Evolutionary conservation across 2,888 invertebrate genomes (phyloP).

Genomic region (Scaptomyza flava): DNA sequence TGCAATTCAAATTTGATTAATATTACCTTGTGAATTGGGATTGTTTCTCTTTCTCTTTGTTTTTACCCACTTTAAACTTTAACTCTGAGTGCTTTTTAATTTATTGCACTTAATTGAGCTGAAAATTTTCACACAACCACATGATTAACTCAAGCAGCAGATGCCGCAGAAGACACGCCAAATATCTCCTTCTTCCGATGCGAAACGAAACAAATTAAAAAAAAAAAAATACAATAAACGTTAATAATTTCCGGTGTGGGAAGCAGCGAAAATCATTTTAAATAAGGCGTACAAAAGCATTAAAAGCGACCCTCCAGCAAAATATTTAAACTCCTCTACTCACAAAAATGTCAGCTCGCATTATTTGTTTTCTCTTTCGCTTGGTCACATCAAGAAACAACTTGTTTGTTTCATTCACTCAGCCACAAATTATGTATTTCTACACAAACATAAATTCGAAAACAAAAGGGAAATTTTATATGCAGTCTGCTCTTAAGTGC

Average conservation of each 20-base stretch:
- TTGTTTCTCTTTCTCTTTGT: neutral
- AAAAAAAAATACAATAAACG: constrained; percentile 56
- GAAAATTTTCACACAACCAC: constrained; percentile 42
- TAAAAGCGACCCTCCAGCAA: constrained; percentile 30
- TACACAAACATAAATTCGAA: neutral
- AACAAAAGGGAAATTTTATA: constrained; percentile 7
- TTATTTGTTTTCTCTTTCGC: constrained; percentile 56
- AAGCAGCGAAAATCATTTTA: constrained; percentile 70
- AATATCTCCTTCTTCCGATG: constrained; percentile 25
- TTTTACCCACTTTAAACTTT: constrained; percentile 15
- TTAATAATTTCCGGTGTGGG: constrained; percentile 64
- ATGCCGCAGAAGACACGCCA: constrained; percentile 37
- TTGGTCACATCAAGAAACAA: constrained; percentile 39
- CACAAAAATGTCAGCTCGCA: constrained; percentile 42
- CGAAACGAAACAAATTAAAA: neutral
- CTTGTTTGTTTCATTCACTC: constrained; percentile 57
- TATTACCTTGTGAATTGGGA: constrained; percentile 4
- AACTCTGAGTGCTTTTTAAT: constrained; percentile 28
- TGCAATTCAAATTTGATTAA: constrained; percentile 35
- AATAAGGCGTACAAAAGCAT: constrained; percentile 76
- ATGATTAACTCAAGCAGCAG: constrained; percentile 62
- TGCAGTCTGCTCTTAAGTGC: constrained; percentile 4
- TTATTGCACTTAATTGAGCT: constrained; percentile 52
- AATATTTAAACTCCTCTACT: neutral
- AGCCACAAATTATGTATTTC: constrained; percentile 30